Conservation (phyloP, 1,140 invertebrate species). For the Argopecten irradians region DNA sequence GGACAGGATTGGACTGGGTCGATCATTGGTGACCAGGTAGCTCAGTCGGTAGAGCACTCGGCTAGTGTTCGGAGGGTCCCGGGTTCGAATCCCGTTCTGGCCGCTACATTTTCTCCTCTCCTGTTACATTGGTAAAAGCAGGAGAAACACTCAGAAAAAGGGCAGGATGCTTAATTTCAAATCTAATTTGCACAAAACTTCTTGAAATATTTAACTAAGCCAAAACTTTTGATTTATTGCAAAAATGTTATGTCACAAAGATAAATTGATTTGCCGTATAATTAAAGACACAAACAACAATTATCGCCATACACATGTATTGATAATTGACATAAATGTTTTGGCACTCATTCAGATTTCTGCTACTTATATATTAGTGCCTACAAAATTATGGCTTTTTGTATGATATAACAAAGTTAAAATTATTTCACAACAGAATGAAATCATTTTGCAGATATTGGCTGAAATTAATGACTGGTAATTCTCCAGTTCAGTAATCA, state of each 20-base stretch:
- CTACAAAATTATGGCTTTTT: not conserved
- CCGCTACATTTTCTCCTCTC: no score
- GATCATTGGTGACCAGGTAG: no score
- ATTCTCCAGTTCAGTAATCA: not conserved
- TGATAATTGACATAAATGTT: not conserved
- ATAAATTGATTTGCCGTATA: not conserved
- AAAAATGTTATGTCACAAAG: not conserved
- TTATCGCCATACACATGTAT: not conserved
- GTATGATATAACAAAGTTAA: not conserved
- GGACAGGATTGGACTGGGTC: no score
- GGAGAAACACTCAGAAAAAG: no score
- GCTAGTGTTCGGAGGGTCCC: no score
- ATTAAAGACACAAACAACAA: not conserved
- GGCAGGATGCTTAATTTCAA: no score
- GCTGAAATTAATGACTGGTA: not conserved
- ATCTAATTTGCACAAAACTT: not conserved
- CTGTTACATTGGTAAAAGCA: no score
- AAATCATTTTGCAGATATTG: conserved; percentile 19
- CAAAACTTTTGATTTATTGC: not conserved
- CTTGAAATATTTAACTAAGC: not conserved
- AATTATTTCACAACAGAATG: conserved; percentile 12
- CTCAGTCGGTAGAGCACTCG: no score
- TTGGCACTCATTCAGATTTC: not conserved
- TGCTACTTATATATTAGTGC: not conserved
- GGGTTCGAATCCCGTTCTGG: no score